Evolutionary conservation across 23 tunicate genomes (phyloP).

Genomic region (Oikopleura dioica): DNA sequence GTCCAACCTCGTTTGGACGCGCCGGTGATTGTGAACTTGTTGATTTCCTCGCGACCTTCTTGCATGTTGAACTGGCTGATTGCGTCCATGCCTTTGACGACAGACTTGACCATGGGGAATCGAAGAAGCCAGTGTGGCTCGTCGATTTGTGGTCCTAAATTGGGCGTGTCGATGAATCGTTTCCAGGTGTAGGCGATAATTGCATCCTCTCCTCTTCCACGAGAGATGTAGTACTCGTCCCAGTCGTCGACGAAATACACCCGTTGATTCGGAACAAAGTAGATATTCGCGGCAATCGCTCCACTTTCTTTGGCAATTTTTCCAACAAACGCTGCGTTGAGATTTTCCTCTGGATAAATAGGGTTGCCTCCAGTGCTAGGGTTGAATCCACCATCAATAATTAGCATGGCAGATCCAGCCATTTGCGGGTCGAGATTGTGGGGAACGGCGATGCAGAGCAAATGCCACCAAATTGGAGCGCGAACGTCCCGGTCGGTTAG

Average conservation of each 20-base stretch:
- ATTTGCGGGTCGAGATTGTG: background rate
- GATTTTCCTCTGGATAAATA: background rate
- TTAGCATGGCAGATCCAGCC: background rate
- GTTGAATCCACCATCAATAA: background rate
- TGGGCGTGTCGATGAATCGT: background rate
- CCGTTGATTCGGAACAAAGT: background rate
- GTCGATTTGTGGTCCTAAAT: background rate
- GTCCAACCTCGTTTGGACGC: background rate
- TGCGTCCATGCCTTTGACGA: background rate
- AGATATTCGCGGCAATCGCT: background rate
- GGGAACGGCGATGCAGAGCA: background rate
- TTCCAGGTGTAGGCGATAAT: background rate
- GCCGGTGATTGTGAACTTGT: background rate
- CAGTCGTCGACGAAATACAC: background rate
- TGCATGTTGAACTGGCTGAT: background rate
- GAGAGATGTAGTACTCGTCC: background rate
- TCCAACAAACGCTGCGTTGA: background rate
- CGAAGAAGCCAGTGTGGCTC: background rate
- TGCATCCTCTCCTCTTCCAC: background rate
- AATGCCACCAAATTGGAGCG: background rate
- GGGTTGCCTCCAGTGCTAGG: background rate
- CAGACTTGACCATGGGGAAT: background rate
- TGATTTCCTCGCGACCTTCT: background rate
- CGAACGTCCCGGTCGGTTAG: background rate
- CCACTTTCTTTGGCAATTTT: background rate